Base-by-base conservation (phyloP, 2,113 vertebrate species). In the Neolamprologus caudopunctatus region DNA sequence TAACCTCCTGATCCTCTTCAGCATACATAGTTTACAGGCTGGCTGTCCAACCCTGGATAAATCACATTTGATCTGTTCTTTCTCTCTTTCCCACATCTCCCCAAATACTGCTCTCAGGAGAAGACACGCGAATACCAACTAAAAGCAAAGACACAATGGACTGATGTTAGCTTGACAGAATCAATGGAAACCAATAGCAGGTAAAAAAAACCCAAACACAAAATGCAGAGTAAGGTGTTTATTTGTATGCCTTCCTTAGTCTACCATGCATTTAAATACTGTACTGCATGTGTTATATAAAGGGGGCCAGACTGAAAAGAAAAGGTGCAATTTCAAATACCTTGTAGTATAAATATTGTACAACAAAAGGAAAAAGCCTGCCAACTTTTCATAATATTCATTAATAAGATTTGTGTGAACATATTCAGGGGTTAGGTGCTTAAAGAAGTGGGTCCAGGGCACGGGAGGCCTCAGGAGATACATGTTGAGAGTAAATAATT, bases 401-500 rank as follows among this genome's bases (percentile, higher is more conserved):
- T 51, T 78, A 78, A 51, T 50, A 78, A 19, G 16, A 6, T 45
- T 75, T 78, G 8, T 58, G n/a, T 73, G 1, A 78, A 21, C 42
- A 71, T 50, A 40, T 3, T 57, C 8, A 57, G 40, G 42, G 66
- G 61, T 84, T 21, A 88, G 45, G n/a, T 9, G 14, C 78, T 89
- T 9, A 80, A 89, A 83, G 61, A 88, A 83, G 40, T 50, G 57
- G 73, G 87, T 90, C 37, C 45, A 33, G 81, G 87, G 87, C 80
- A 80, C 42, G 5, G 51, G 45, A 71, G 37, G 89, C 89, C 89
- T 82, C 86, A 40, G 89, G 95, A 93, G 91, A 91, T 84, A 66
- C 83, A 82, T 54, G 82, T 81, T 92, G 90, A 95, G 89, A 92
- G 91, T 83, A 88, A 90, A 91, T 90, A 90, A 93, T 93, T 88